Evolutionary conservation across 2,113 vertebrate genomes (phyloP).

Genomic region (Myrmecophaga tridactyla): DNA sequence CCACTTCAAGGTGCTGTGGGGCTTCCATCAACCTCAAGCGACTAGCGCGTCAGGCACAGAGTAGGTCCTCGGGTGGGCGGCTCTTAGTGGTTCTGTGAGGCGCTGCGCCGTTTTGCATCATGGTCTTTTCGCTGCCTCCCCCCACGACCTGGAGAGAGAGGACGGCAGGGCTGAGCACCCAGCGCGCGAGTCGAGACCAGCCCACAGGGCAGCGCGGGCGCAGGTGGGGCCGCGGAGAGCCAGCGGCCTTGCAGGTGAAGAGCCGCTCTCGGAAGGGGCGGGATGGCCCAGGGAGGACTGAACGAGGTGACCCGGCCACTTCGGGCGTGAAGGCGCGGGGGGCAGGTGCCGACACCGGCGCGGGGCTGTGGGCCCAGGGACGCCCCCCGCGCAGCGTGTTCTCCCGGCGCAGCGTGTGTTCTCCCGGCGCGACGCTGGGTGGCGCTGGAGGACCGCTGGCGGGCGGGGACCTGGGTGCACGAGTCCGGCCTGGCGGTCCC

Average conservation of each 20-base stretch:
- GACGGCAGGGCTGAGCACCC: background rate
- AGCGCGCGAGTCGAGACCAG: background rate
- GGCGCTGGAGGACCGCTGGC: conserved; percentile 50
- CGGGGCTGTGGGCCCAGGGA: no score
- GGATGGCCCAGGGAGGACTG: background rate
- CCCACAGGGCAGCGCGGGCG: background rate
- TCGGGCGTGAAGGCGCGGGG: no score
- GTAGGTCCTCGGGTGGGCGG: background rate
- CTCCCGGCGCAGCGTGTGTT: accelerated
- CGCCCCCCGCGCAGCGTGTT: no score
- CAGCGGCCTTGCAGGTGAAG: background rate
- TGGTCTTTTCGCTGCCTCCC: background rate
- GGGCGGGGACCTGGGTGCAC: background rate
- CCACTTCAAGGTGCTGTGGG: background rate
- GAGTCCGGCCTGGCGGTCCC: no score
- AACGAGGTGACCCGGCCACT: background rate
- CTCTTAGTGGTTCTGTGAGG: background rate
- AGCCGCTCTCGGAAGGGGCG: background rate
- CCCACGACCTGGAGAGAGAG: background rate
- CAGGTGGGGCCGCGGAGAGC: no score
- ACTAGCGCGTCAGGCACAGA: background rate
- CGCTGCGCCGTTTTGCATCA: background rate
- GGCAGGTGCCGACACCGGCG: no score
- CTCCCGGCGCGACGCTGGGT: background rate
- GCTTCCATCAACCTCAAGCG: background rate